Evolutionary conservation across 35 echinoderm and acorn worm species (phyloP), one percentile per base, ranked within the genome.

Genomic region (Heliocidaris erythrogramma): DNA sequence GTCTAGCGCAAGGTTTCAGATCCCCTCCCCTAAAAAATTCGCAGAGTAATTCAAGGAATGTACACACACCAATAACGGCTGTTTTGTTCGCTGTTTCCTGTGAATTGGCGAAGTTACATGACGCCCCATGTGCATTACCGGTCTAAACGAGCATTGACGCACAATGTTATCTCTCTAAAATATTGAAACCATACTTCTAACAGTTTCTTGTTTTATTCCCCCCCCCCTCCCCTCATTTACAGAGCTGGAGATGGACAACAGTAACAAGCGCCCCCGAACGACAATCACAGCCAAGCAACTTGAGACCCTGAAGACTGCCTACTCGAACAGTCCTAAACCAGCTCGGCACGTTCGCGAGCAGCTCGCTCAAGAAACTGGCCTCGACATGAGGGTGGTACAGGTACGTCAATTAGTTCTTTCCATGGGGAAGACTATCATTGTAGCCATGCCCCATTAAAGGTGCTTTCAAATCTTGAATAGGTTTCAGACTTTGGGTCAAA

Each of bases 261-360:
- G 95, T 47, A 99, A 99, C 86, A 99, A 99, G 48, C 97, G 98
- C 87, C 98, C 98, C 8, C 90, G 98, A 27, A 99, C 98, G 84
- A 99, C 98, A 11, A 99, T 99, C 31, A 99, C 96, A 31, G 98
- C 98, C 60, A 99, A 99, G 93, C 98, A 99, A 90, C 95, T 99
- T 30, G 98, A 99, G 85, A 99, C 98, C 14, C 60, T 99, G 47
- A 99, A 99, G 94, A 99, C 92, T 24, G 98, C 98, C 50, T 99
- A 99, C 53, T 96, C 97, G 56, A 99, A 97, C 88, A 99, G 98
- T 92, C 98, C 98, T 11, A 99, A 99, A 78, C 98, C 98, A 91
- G 97, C 98, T 0, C 94, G 98, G 84, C 98, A 99, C 47, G 98
- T 99, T 2, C 86, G 98, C 13, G 98, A 99, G 92, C 98, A 99